Base-by-base conservation (phyloP, 2,888 invertebrate species). In the Vannuccia rotundouncinata region DNA sequence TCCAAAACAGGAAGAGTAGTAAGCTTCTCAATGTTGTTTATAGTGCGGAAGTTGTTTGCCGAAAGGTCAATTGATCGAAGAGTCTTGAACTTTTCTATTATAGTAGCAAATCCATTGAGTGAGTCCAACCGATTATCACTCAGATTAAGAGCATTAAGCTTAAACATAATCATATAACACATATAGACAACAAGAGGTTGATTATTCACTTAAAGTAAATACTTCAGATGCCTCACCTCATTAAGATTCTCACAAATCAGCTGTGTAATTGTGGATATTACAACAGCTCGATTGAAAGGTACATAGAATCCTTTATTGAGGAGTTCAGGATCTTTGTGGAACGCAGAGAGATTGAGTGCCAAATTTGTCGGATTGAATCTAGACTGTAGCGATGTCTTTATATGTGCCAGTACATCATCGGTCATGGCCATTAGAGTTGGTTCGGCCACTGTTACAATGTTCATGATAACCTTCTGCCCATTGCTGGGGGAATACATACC, bases 61-160 rank as follows among this genome's bases (percentile, higher is more conserved):
- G 66, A 66, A 27, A 66, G 66, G 25, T 66, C 66, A 2, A 66
- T 22, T 2, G 66, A 66, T 5, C 66, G 66, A 66, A 66, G 66
- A 27, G 66, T 66, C 66, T 66, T 66, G 66, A 66, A 66, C 25
- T 66, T 66, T 1, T 77, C 77, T 0, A 77, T 2, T 0, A 77
- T n/a, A 1, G 77, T 27, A 1, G 77, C 77, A 31, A 77, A 77
- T 77, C 25, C 45, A 30, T 1, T 30, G 1, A 77, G 13, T 29
- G 45, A 45, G 31, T 77, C 77, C 77, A 77, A n/a, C 1, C 59
- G 77, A 30, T 77, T 77, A 2, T 77, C 77, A 27, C 45, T 45
- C 31, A 77, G 13, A 10, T 77, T 77, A 1, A 77, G 31, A 25
- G 25, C 77, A 17, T 31, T 25, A 17, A 77, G 13, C 31, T 77